Evolutionary conservation across 2,113 vertebrate genomes (phyloP), one percentile per base, ranked within the genome.

Genomic region (Lepisosteus osseus): DNA sequence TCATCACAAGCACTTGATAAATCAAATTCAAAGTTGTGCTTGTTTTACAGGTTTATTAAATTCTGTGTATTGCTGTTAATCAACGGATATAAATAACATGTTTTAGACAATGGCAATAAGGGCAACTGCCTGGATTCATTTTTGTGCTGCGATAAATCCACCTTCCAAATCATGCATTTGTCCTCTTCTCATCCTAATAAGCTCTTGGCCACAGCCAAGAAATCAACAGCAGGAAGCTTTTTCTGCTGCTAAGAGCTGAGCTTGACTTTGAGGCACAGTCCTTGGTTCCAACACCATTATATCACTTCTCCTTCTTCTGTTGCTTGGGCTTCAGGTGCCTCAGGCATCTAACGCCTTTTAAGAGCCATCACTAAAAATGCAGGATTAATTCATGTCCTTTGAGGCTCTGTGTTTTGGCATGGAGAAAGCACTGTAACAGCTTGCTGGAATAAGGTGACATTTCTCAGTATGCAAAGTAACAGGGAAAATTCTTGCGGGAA

Each of bases 271-370:
- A 86, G 84, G 84, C 76, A 76, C 78, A 86, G 88, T 88, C 85
- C 83, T 88, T 88, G 86, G 84, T 84, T 80, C 82, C 81, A 77
- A 77, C 79, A 83, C 84, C 80, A 87, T 86, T 87, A 86, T 86
- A 83, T 84, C 80, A 77, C 83, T 88, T 89, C 88, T 29, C 29
- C 29, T 86, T 91, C 90, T 88, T 92, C 87, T 75, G 82, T 87
- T 82, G 82, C 77, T 86, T 85, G 88, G 78, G 44, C 84, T 90
- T 84, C 65, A 72, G 90, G 88, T 79, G 93, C 95, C 94, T 93
- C 88, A 86, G 94, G 95, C 93, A 91, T 90, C 90, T 93, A 91
- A 86, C 90, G 94, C 91, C 92, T 94, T 95, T 94, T 96, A 95
- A 96, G 93, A 89, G 92, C 94, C 92, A 93, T 95, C 91, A 89